A percentile compares a stretch with the other conserved stretches of the same genome.
Conservation (phyloP, 2,797 vertebrate species). For the Margarornis squamiger region DNA sequence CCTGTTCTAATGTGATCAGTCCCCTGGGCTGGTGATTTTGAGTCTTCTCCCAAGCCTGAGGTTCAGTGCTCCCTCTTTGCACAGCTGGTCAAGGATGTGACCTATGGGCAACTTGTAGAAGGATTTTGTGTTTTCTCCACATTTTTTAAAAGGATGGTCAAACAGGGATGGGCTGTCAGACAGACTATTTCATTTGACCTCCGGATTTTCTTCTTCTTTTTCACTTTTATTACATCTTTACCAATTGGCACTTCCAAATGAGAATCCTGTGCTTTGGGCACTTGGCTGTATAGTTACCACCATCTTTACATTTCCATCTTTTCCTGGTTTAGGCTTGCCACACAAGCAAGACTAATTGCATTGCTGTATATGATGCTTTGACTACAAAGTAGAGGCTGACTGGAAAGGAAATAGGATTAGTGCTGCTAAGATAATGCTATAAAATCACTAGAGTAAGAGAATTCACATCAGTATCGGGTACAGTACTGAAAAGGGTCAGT, state of each 20-base stretch:
- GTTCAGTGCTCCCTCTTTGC: neutral
- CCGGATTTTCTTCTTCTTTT: neutral
- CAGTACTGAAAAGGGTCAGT: neutral
- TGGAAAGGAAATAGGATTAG: neutral
- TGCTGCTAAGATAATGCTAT: neutral
- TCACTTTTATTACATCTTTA: neutral
- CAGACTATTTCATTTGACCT: neutral
- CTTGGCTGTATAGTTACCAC: neutral
- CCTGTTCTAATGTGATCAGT: neutral
- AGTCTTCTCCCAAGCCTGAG: neutral
- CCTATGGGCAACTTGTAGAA: neutral
- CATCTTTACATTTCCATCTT: neutral
- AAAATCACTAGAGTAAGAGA: neutral
- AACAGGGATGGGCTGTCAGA: neutral
- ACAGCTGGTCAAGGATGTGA: neutral
- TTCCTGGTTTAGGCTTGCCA: neutral
- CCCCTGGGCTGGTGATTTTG: neutral
- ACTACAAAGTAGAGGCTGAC: neutral
- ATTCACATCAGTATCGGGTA: neutral
- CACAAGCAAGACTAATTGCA: neutral
- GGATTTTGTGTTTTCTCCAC: neutral
- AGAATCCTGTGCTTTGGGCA: neutral
- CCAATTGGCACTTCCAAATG: neutral
- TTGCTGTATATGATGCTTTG: neutral
- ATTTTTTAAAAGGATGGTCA: neutral